Base-by-base conservation (phyloP, 2,797 vertebrate species). In the Sebastolobus alascanus region DNA sequence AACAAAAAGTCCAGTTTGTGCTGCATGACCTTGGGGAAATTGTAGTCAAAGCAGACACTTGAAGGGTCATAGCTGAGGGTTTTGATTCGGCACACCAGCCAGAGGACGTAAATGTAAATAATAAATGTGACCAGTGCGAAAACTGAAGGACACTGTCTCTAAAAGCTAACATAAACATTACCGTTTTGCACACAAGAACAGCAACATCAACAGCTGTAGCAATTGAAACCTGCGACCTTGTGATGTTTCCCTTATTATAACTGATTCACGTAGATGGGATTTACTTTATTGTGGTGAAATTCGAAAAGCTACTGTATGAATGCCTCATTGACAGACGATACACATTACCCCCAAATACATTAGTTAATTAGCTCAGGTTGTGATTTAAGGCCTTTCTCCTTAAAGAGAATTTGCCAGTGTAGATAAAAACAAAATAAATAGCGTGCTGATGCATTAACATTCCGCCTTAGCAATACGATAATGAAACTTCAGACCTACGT, bases 41-140 rank as follows among this genome's bases (percentile, higher is more conserved):
- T 43, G 64, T n/a, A 67, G 54, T n/a, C 13, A 20, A 69, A 55
- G 20, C 55, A 68, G 14, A 70, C 63, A 61, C 31, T 61, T 64
- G 37, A 37, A 20, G 13, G n/a, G 18, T 52, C 10, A 7, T 6
- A 13, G 50, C 38, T 67, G 35, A 54, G 25, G 18, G 25, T 71
- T 63, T 31, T 68, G 33, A 46, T 78, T 73, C n/a, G 14, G 33
- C 27, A 64, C 27, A 31, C 5, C 29, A 2, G 43, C 25, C 35
- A 52, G 46, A 67, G 60, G 60, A 65, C 0, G 4, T 27, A 20
- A 69, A 46, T 50, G 43, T 20, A 64, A 46, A 80, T 68, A 18
- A 79, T 76, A n/a, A 77, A 79, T 68, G 64, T 14, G 54, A 38
- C 16, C n/a, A n/a, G 46, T 18, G 18, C 16, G 8, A 65, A 68